phyloP scores from a whole-genome alignment of 2,888 invertebrate genomes.

The Nymphalis polychloros region DNA sequence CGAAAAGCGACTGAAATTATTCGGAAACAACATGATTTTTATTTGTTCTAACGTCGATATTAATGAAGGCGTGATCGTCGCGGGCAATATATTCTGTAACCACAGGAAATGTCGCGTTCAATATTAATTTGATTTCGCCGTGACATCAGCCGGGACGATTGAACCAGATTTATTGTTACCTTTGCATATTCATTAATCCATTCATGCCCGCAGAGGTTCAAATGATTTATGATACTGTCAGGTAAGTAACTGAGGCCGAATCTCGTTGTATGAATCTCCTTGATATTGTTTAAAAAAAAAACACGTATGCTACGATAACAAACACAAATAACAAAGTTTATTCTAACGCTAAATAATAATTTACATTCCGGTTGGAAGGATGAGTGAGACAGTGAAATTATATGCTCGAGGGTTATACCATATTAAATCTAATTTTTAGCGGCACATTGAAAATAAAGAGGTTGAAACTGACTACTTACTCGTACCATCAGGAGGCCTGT shows the following conservation, averaged over 20 bases:
- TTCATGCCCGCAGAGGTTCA: neutral
- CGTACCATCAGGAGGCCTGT: too few relatives aligned
- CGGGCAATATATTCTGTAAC: neutral
- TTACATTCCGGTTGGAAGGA: too few relatives aligned
- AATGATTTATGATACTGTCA: neutral
- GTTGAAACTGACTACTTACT: too few relatives aligned
- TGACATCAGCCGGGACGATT: conserved; percentile 7
- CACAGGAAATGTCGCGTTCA: neutral
- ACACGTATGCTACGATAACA: too few relatives aligned
- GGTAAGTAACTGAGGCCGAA: neutral
- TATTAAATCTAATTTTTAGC: too few relatives aligned
- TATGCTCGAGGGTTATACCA: too few relatives aligned
- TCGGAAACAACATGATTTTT: neutral
- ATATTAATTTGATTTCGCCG: conserved; percentile 9
- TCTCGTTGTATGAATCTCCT: too few relatives aligned
- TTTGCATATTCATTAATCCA: conserved; percentile 4
- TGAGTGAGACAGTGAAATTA: too few relatives aligned
- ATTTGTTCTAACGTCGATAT: neutral
- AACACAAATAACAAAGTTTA: too few relatives aligned
- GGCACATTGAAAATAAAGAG: too few relatives aligned
- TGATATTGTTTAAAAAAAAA: too few relatives aligned
- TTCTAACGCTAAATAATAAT: too few relatives aligned
- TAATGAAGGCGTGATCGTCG: neutral
- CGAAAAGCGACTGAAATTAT: neutral
- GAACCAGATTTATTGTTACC: conserved; percentile 1